Evolutionary conservation across 2,797 vertebrate genomes (phyloP).

Genomic region (Coregonus suidteri): DNA sequence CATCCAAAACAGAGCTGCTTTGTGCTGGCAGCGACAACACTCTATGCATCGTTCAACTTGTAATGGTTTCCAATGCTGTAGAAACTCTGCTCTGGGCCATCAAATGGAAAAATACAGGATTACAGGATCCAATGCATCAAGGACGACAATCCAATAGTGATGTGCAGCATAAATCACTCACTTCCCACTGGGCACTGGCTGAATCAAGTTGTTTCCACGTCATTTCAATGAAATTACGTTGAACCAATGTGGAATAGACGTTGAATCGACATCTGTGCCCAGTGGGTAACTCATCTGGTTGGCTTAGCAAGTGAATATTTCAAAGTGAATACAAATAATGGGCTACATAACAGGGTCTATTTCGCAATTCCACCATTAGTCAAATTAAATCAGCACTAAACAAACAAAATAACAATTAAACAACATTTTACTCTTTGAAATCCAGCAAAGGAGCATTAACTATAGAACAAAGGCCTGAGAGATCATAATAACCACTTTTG

Average conservation of each 20-base stretch:
- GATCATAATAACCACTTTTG: neutral
- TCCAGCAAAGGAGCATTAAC: no score
- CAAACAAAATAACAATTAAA: no score
- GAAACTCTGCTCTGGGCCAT: conserved; percentile 39
- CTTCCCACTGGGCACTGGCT: no score
- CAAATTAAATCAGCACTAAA: no score
- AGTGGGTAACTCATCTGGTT: neutral
- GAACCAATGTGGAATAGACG: no score
- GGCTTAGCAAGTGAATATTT: neutral
- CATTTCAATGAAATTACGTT: no score
- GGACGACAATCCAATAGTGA: neutral
- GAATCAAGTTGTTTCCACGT: no score
- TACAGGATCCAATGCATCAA: conserved; percentile 18
- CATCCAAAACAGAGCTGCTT: conserved; percentile 72
- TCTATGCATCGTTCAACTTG: conserved; percentile 47
- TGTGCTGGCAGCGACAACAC: conserved; percentile 64
- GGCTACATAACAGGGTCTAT: neutral
- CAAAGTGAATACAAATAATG: neutral
- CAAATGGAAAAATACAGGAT: conserved; percentile 29
- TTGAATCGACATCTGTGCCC: no score
- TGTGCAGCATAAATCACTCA: no score
- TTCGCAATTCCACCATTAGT: neutral
- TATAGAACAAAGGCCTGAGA: neutral
- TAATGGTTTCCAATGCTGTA: conserved; percentile 29
- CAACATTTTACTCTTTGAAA: no score